Evolutionary conservation across 2,113 vertebrate species (phyloP).

Genomic region (Centropristis striata): DNA sequence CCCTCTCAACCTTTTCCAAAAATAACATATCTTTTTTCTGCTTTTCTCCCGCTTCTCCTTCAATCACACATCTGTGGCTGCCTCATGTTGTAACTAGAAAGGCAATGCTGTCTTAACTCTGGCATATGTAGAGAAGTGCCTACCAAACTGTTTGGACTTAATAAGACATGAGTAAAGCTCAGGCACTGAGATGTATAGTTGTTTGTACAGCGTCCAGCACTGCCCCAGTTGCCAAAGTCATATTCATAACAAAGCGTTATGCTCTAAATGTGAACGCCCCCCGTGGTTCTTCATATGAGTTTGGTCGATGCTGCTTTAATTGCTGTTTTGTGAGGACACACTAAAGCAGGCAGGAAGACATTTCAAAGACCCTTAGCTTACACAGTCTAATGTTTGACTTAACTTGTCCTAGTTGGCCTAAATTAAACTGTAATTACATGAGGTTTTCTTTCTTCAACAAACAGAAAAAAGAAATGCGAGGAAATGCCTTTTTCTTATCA

Average conservation of each 20-base stretch:
- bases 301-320: constrained; percentile 59
- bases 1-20: constrained; percentile 34
- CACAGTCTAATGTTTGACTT: constrained; percentile 17
- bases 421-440: constrained; percentile 17
- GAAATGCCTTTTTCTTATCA: neutral
- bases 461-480: neutral
- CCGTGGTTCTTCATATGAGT: constrained; percentile 35
- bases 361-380: constrained; percentile 24
- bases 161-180: constrained; percentile 54
- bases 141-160: constrained; percentile 46
- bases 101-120: constrained; percentile 14
- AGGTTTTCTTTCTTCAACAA: neutral
- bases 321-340: constrained; percentile 48
- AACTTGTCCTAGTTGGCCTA: constrained; percentile 4
- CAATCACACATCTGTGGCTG: constrained; percentile 31
- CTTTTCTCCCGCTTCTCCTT: constrained; percentile 17
- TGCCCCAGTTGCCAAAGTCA: constrained; percentile 62
- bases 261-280: constrained; percentile 37
- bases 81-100: constrained; percentile 13
- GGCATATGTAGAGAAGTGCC: constrained; percentile 30
- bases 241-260: constrained; percentile 50
- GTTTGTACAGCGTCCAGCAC: constrained; percentile 45
- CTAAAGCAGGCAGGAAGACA: constrained; percentile 19
- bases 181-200: constrained; percentile 17
- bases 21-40: constrained; percentile 31